Conservation (phyloP, 2,888 invertebrate species). For the Caenorhabditis becei region DNA sequence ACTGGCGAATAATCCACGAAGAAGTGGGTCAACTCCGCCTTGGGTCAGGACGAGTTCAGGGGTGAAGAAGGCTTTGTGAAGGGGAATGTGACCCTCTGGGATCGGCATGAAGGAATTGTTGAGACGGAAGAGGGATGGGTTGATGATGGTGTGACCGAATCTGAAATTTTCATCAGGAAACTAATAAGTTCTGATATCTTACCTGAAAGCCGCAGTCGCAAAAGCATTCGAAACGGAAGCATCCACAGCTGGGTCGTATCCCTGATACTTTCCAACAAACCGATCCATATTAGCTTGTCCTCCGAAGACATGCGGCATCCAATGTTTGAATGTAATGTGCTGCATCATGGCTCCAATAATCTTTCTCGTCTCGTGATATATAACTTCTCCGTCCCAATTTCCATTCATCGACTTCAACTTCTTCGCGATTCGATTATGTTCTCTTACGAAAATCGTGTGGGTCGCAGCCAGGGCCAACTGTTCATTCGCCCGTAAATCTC, state of each 20-base stretch:
- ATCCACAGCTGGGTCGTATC: constrained; percentile 87
- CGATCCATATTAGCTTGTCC: constrained; percentile 84
- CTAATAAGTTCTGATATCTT: not conserved
- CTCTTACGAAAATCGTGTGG: constrained; percentile 88
- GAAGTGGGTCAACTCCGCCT: constrained; percentile 96
- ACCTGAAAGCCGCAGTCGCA: constrained; percentile 92
- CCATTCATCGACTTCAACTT: constrained; percentile 89
- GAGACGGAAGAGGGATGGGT: constrained; percentile 87
- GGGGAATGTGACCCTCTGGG: constrained; percentile 90
- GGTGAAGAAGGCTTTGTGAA: constrained; percentile 95
- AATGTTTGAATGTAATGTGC: constrained; percentile 93
- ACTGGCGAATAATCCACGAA: constrained; percentile 89
- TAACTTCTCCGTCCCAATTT: constrained; percentile 93
- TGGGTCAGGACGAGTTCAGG: constrained; percentile 96
- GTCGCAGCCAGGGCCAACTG: constrained; percentile 84
- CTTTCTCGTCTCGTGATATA: constrained; percentile 87
- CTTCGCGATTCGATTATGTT: constrained; percentile 93
- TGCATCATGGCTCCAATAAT: constrained; percentile 97
- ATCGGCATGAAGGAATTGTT: constrained; percentile 84
- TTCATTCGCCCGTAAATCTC: constrained; percentile 89
- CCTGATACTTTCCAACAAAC: constrained; percentile 88
- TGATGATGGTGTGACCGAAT: constrained; percentile 97
- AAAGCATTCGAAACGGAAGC: constrained; percentile 89
- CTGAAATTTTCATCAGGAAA: constrained; percentile 44
- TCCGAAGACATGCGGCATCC: constrained; percentile 90